Conservation (phyloP, 2,888 invertebrate genomes). For the Netelia fuscicornis region DNA sequence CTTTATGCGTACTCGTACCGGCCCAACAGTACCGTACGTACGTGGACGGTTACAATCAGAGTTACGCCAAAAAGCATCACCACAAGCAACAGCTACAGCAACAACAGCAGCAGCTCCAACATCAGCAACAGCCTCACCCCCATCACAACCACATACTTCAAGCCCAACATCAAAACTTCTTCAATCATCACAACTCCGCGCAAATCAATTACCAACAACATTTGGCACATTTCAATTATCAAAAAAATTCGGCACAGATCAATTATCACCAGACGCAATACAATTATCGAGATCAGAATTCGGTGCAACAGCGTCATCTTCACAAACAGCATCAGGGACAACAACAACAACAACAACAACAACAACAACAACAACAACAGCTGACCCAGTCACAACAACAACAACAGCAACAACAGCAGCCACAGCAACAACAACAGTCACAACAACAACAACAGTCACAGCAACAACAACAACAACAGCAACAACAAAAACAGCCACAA, state of each 20-base stretch:
- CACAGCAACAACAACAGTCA: constrained; percentile 54
- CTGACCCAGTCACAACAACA: constrained; percentile 63
- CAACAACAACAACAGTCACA: constrained; percentile 65
- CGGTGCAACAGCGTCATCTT: constrained; percentile 65
- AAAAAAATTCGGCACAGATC: constrained; percentile 70
- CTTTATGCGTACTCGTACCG: constrained; percentile 84
- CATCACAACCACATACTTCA: constrained; percentile 64
- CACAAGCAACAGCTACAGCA: constrained; percentile 73
- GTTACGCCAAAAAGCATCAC: constrained; percentile 73
- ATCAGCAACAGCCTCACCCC: constrained; percentile 36
- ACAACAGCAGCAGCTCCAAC: constrained; percentile 57
- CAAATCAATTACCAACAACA: constrained; percentile 9
- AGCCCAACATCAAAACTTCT: constrained; percentile 46
- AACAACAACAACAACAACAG: constrained; percentile 60
- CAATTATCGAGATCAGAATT: constrained; percentile 67
- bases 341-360: constrained; percentile 19
- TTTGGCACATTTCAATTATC: constrained; percentile 68
- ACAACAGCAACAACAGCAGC: constrained; percentile 57
- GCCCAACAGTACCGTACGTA: constrained; percentile 83
- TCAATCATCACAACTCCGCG: constrained; percentile 64
- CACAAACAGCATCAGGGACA: constrained; percentile 60
- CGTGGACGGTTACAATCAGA: constrained; percentile 78
- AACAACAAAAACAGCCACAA: constrained; percentile 65
- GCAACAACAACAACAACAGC: constrained; percentile 59
- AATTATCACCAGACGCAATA: constrained; percentile 66